A percentile compares a stretch with the other conserved stretches of the same genome.
Evolutionary conservation across 2,113 vertebrate genomes (phyloP).

Genomic region (Ahaetulla prasina): DNA sequence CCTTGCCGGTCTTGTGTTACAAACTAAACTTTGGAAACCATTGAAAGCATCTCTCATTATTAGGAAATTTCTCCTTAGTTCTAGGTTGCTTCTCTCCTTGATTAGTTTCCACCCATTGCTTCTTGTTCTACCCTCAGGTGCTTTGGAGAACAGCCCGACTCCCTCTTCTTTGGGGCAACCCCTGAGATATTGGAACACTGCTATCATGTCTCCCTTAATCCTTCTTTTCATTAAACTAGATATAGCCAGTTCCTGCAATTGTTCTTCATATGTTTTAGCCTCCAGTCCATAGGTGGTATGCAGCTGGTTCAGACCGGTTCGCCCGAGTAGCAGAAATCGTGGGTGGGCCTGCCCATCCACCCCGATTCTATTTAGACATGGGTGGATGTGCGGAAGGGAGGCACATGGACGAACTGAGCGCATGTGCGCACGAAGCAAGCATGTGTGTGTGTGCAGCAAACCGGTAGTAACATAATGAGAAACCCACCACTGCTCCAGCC

Average conservation of each 20-base stretch:
- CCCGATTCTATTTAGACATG: too few species aligned
- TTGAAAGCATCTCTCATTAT: neutral
- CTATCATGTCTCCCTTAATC: neutral
- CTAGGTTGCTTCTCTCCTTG: neutral
- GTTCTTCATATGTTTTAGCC: neutral
- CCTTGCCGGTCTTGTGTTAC: neutral
- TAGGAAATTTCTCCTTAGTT: neutral
- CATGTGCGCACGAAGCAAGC: too few species aligned
- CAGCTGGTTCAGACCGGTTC: too few species aligned
- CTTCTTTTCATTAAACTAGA: neutral
- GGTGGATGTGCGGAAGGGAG: too few species aligned
- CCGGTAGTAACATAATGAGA: too few species aligned
- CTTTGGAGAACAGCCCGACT: neutral
- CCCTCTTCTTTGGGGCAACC: neutral
- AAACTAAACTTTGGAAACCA: neutral
- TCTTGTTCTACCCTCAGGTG: neutral
- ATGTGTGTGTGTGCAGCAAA: too few species aligned
- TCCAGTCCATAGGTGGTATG: neutral
- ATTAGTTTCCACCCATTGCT: neutral
- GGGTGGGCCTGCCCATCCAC: too few species aligned
- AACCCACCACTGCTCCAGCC: neutral
- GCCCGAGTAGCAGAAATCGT: too few species aligned
- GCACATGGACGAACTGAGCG: too few species aligned
- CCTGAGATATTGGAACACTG: neutral
- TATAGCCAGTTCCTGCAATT: neutral